Evolutionary conservation across 2,797 vertebrate genomes (phyloP), one percentile per base, ranked within the genome.

Genomic region (Mus minutoides): DNA sequence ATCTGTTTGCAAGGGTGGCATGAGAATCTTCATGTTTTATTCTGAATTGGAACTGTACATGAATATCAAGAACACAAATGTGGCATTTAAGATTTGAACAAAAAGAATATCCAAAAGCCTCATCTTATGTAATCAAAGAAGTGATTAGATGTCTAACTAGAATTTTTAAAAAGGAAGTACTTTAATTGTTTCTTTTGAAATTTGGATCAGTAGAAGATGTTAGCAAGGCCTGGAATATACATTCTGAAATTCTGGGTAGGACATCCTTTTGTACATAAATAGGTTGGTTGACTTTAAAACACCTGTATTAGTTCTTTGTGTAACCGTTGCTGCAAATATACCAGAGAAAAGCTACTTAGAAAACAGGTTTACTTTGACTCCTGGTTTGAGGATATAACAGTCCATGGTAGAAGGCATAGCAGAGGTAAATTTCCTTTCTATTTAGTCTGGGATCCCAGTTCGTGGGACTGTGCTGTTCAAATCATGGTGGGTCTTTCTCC

Each of bases 41-140:
- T 93, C 14, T 92, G 16, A 29, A 31, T 0, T 62, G 52, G 80
- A 88, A 43, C 8, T 19, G 64, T 3, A 12, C 0, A 6, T 49
- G 11, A 73, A 94, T 11, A 93, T 8, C 40, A 84, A 87, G 91
- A 85, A 1, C 9, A 84, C 2, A 8, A 75, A 13, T 8, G 40
- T 5, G 75, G 96, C 7, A 95, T 9, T 31, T 75, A 85, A 92
- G 79, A 2, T 11, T 78, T 3, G 17, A 91, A 86, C 24, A 79
- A 17, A 79, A 6, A 86, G 21, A 49, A 89, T 75, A 94, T 37
- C 14, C 8, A 40, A 22, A 1, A 94, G 52, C 2, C 19, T 2
- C 31, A 67, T 79, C 75, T 85, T 93, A 43, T 95, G 62, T 69
- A 54, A 88, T 80, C 1, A 88, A 80, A 3, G 19, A 92, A 93